Evolutionary conservation across 2,888 invertebrate genomes (phyloP), one percentile per base, ranked within the genome.

Genomic region (Protodeltote pygarga): DNA sequence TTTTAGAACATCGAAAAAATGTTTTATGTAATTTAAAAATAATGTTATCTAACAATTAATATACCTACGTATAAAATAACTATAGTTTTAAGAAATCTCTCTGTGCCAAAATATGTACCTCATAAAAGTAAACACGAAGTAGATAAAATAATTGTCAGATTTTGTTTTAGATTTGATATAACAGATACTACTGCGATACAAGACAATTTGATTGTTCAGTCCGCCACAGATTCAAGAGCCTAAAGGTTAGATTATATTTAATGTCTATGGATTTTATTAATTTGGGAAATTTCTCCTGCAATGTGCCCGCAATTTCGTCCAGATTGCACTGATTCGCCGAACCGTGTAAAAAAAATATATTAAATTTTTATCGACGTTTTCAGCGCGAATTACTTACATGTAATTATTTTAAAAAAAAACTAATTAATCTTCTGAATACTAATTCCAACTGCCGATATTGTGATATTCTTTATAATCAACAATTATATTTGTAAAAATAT

Each of bases 91-190:
- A 90, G 89, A 83, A 93, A 93, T 94, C 94, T 94, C 94, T 94
- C 94, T 95, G 95, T 95, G 95, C 95, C 95, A 95, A 95, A 95
- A 95, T 93, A 93, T 94, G 95, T 95, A 95, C 95, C 95, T 95
- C 95, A 95, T 94, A 86, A 92, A 93, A 92, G 71, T 91, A 87
- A 86, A 88, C 85, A 83, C 77, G 84, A 86, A 83, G 79, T 91
- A 90, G 89, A 84, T 90, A 89, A 88, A 85, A 75, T 81, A 86
- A 87, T 83, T 82, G 79, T 78, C 78, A 77, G 79, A 75, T 80
- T 75, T 84, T 81, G 71, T 78, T 86, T 83, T 79, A 77, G 65
- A 75, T 78, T 79, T 78, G 51, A 48, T 62, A 34, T 55, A 35
- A 60, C 51, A 65, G 37, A 49, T 61, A 47, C 59, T 31, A 47